Evolutionary conservation across 2,888 invertebrate species (phyloP), one percentile per base, ranked within the genome.

Genomic region (Actias luna): DNA sequence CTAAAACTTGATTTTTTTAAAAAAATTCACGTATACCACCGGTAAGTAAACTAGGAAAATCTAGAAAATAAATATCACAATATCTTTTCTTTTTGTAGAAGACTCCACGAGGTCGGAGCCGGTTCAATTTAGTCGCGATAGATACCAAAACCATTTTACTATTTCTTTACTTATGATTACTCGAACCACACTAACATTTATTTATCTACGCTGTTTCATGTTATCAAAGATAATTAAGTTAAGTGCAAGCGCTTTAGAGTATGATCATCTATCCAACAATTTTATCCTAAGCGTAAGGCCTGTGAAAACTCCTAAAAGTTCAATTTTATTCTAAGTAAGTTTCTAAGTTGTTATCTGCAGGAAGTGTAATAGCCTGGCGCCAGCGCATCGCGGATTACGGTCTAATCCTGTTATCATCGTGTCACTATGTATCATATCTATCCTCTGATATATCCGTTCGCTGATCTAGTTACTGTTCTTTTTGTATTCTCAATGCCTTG

Each of bases 261-360:
- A n/a, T n/a, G n/a, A n/a, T n/a, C n/a, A 33, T 42, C 29, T 22
- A 39, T 31, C 39, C 22, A 42, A 29, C 39, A 62, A 62, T 27
- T 58, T 63, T 36, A 63, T 63, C 63, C 29, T 52, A n/a, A 63
- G 59, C 59, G 60, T 63, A 62, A 58, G 58, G 61, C 63, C 63
- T 67, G 66, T 69, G 85, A 84, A 84, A 87, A 84, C 39, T 60
- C 29, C 5, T 62, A 33, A 25, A 14, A 58, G 58, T 57, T 59
- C 25, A 46, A 39, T 46, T 29, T 55, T n/a, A n/a, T n/a, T n/a
- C n/a, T n/a, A n/a, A n/a, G n/a, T n/a, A n/a, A n/a, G n/a, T n/a
- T n/a, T n/a, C n/a, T n/a, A n/a, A n/a, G n/a, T n/a, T n/a, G 82
- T 89, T 92, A 91, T 91, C 90, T 82, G 75, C 89, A 89, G 91